These are phyloP conservation scores for Perca schrenkii DNA, from an alignment of 2,113 vertebrate species.

Conservation along the genomic window DNA sequence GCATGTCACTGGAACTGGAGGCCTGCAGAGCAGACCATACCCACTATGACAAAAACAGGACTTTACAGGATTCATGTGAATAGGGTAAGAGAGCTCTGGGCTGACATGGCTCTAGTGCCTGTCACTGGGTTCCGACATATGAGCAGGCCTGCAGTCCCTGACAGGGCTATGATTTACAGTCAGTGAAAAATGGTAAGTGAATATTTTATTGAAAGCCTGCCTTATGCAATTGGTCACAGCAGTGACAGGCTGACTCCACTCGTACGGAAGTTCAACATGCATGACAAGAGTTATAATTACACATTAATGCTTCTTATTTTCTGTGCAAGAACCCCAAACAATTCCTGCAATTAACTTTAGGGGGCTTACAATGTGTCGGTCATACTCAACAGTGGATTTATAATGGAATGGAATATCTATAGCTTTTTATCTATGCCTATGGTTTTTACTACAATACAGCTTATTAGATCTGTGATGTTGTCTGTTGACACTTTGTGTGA, in stretches of 20 bases:
- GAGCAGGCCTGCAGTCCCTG: conserved; percentile 17
- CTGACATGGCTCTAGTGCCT: conserved; percentile 32
- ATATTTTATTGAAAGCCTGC: conserved; percentile 58
- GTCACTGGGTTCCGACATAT: conserved; percentile 42
- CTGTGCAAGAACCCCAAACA: not conserved
- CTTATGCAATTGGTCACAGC: conserved; percentile 10
- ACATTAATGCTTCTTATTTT: not conserved
- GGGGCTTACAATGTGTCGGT: not conserved
- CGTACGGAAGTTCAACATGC: not conserved
- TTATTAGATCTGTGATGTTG: not conserved
- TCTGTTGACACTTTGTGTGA: not conserved
- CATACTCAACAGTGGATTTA: not conserved
- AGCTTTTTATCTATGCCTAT: no score
- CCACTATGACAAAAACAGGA: conserved; percentile 28
- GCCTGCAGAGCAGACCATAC: not conserved
- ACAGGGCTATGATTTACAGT: conserved; percentile 47
- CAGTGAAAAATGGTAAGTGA: conserved; percentile 48
- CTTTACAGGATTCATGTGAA: conserved; percentile 31
- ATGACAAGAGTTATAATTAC: not conserved
- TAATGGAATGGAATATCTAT: not conserved
- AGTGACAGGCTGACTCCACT: conserved; percentile 15
- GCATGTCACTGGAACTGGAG: conserved; percentile 22
- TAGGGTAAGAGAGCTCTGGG: conserved; percentile 26
- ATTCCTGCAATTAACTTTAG: not conserved
- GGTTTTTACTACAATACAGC: no score